Conservation (phyloP, 2,888 invertebrate species). For the Lycaena phlaeas region DNA sequence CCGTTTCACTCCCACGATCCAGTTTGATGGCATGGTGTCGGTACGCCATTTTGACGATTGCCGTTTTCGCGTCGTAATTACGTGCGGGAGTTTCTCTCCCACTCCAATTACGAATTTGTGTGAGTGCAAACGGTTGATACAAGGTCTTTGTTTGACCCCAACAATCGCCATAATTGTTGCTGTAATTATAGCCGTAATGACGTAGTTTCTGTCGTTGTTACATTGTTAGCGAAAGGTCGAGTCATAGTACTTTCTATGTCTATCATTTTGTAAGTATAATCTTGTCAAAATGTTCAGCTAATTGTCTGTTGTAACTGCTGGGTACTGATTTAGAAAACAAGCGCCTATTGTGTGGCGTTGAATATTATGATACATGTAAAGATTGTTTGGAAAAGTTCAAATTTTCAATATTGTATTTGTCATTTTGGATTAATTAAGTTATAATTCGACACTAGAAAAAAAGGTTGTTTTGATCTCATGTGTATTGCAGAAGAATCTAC, state of each 20-base stretch:
- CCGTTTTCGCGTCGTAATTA: slow-evolving; percentile 62
- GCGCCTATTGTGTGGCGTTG: neutral
- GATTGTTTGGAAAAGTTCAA: too few species aligned
- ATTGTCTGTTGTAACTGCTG: neutral
- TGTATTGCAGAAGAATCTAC: too few species aligned
- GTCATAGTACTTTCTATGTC: slow-evolving; percentile 18
- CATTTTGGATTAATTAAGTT: too few species aligned
- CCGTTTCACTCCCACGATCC: slow-evolving; percentile 70
- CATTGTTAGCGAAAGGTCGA: slow-evolving; percentile 34
- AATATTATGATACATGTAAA: too few species aligned
- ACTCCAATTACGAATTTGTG: slow-evolving; percentile 63
- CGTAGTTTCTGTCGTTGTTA: slow-evolving; percentile 35
- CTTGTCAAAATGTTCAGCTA: slow-evolving; percentile 1
- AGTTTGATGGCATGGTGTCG: slow-evolving; percentile 59
- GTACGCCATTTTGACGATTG: slow-evolving; percentile 55
- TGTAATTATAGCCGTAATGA: slow-evolving; percentile 42
- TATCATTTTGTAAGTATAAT: slow-evolving; percentile 3
- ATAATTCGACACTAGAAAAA: too few species aligned
- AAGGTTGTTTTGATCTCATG: too few species aligned
- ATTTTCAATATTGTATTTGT: too few species aligned
- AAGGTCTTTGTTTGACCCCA: slow-evolving; percentile 56
- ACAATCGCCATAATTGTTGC: slow-evolving; percentile 43
- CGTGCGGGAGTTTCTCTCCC: slow-evolving; percentile 64
- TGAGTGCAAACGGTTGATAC: slow-evolving; percentile 39
- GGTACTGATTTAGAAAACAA: neutral